Evolutionary conservation across 2,888 invertebrate genomes (phyloP).

Genomic region (Chromoteleia sp.): DNA sequence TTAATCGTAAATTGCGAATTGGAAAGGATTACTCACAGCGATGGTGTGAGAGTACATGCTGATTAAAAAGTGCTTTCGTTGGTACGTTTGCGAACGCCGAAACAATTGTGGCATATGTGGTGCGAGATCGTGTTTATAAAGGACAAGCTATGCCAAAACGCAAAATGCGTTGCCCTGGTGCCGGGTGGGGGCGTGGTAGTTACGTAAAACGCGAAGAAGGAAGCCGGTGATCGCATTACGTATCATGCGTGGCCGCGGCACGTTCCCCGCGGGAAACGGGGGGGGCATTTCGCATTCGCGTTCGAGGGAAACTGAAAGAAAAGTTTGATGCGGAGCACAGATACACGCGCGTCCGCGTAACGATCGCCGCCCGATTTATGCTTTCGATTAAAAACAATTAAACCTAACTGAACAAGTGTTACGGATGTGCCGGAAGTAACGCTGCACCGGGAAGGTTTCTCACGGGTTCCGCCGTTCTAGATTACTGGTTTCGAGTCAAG

Average conservation of each 20-base stretch:
- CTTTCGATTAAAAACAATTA: constrained; percentile 53
- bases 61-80: constrained; percentile 60
- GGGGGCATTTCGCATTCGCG: constrained; percentile 44
- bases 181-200: constrained; percentile 75
- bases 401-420: constrained; percentile 19
- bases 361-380: constrained; percentile 17
- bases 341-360: constrained; percentile 52
- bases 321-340: constrained; percentile 53
- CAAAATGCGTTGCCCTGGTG: constrained; percentile 74
- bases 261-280: constrained; percentile 45
- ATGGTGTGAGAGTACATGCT: constrained; percentile 79
- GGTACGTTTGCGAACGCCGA: constrained; percentile 76
- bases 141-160: constrained; percentile 81
- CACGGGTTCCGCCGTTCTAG: too few species aligned
- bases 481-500: too few species aligned
- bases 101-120: constrained; percentile 80
- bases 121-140: constrained; percentile 83
- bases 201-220: constrained; percentile 80
- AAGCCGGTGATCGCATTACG: constrained; percentile 78
- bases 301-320: constrained; percentile 66
- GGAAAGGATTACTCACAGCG: constrained; percentile 78
- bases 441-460: too few species aligned
- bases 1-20: not conserved
- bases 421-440: too few species aligned
- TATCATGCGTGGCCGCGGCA: constrained; percentile 57